Percentiles rank a stretch among this genome's conserved stretches.
Evolutionary conservation across 2,113 vertebrate genomes (phyloP).

Genomic region (Recurvirostra avosetta): DNA sequence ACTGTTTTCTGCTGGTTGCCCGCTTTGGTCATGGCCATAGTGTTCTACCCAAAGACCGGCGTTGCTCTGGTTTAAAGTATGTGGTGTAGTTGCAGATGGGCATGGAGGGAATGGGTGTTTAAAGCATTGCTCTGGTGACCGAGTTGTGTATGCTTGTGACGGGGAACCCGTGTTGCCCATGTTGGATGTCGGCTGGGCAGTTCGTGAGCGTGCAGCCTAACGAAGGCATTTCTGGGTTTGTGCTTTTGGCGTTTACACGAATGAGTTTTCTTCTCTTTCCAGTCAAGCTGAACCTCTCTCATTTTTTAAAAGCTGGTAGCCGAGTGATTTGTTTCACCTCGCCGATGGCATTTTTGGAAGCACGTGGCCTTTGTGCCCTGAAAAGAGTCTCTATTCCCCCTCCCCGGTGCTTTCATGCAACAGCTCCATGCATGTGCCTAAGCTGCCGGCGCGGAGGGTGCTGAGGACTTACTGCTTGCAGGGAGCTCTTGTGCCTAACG

Average conservation of each 20-base stretch:
- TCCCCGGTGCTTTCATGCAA: background rate
- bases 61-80: background rate
- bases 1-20: background rate
- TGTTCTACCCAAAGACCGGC: background rate
- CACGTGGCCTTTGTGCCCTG: background rate
- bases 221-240: background rate
- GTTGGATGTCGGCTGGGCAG: background rate
- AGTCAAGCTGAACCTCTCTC: background rate
- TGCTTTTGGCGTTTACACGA: background rate
- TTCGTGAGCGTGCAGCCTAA: background rate
- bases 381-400: background rate
- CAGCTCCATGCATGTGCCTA: background rate
- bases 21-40: background rate
- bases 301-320: background rate
- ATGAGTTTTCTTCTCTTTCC: background rate
- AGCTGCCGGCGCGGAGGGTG: background rate
- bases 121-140: background rate
- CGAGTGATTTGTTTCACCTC: background rate
- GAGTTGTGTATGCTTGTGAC: background rate
- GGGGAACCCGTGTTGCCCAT: rapidly evolving
- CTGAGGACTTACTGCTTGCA: background rate
- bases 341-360: background rate
- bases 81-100: background rate
- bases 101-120: background rate
- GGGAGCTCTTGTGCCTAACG: background rate